Evolutionary conservation across 2,113 vertebrate genomes (phyloP), one percentile per base, ranked within the genome.

Genomic region (Neolamprologus modestus): DNA sequence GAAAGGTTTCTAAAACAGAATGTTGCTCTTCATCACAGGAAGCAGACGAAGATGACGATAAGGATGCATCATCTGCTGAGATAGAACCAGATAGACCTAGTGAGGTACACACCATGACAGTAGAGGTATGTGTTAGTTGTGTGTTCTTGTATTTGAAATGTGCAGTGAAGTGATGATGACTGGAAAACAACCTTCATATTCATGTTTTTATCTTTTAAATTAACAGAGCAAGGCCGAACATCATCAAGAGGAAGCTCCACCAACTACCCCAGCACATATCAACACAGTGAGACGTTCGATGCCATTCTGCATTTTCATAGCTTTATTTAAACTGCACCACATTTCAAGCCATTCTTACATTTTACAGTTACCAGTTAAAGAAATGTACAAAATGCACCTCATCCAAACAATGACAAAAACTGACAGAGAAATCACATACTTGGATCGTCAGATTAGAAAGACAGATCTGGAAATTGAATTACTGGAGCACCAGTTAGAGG

Each of bases 71-170:
- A 24, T 45, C 37, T 16, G 37, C 66, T 73, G n/a, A 24, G 66
- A 71, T 0, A 3, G 66, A 71, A 16, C 3, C 66, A 45, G 13
- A 45, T 16, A 73, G 66, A 9, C 37, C 66, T 45, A 73, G 37
- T 17, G 66, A 45, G 66, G 2, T 2, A 0, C 21, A 73, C 13
- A 24, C 14, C 13, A 24, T 42, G 7, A 42, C 0, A 2, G 5
- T 4, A 3, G 21, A 45, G 13, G 24, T 26, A 26, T 26, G 21
- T 24, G 21, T 71, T 24, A 8, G 17, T 37, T 37, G 9, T 35
- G 6, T 37, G 61, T 37, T 37, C 61, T 66, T 37, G 61, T 37
- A n/a, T 35, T 66, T 35, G 10, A 66, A 13, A 66, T 26, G 66
- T 42, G n/a, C 0, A 42, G 37, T 71, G 66, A 9, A 42, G 37